Percentiles rank a stretch among this genome's conserved stretches.
These are phyloP conservation scores for Aulostomus chinensis DNA, from an alignment of 2,797 vertebrate species.

Conservation along the genomic window DNA sequence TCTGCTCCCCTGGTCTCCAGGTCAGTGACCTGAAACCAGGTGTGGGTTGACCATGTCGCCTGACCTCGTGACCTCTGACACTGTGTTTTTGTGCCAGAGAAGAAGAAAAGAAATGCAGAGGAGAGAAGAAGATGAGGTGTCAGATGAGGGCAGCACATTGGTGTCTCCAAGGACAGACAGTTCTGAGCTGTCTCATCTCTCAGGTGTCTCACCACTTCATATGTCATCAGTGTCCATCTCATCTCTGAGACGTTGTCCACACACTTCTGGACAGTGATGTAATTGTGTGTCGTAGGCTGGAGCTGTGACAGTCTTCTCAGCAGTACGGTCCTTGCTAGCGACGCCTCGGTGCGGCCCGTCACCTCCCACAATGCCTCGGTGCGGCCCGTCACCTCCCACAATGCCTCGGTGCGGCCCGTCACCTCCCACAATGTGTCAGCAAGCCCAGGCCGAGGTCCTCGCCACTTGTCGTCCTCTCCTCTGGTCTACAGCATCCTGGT, in stretches of 20 bases:
- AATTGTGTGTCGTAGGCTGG: conserved; percentile 32
- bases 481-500: conserved; percentile 76
- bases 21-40: too few relatives aligned
- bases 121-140: neutral
- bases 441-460: conserved; percentile 11
- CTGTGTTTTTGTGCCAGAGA: neutral
- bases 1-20: too few relatives aligned
- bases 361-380: conserved; percentile 23
- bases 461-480: conserved; percentile 32
- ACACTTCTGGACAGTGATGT: neutral
- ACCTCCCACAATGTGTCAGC: conserved; percentile 14
- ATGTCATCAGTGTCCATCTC: neutral
- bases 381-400: neutral
- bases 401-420: neutral
- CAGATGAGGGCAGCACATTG: neutral
- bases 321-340: conserved; percentile 17
- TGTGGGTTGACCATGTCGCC: too few relatives aligned
- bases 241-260: neutral
- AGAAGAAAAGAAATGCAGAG: neutral
- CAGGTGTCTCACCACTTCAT: neutral
- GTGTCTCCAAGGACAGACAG: neutral
- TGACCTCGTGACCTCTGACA: too few relatives aligned
- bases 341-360: neutral
- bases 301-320: conserved; percentile 1
- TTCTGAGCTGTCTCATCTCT: conserved; percentile 27